Evolutionary conservation across 1,140 invertebrate genomes (phyloP).

Genomic region (Penaeus indicus): DNA sequence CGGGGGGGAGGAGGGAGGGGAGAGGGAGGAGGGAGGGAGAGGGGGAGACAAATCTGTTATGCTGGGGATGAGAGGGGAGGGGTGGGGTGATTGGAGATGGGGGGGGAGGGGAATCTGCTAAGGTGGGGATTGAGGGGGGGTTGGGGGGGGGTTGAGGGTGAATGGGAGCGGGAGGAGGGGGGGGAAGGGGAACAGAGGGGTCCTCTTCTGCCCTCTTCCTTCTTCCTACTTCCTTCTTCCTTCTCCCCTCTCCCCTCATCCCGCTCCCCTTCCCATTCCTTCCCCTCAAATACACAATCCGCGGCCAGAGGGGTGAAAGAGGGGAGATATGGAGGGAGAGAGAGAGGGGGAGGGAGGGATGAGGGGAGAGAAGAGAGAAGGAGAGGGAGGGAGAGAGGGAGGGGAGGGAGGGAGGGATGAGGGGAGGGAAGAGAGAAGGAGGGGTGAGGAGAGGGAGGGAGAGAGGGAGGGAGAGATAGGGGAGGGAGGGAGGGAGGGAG

Average conservation of each 20-base stretch:
- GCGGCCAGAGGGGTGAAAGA: background rate
- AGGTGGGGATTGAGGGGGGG: background rate
- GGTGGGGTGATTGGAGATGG: background rate
- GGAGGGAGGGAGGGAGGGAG: background rate
- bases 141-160: slow-evolving; percentile 6
- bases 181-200: background rate
- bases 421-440: background rate
- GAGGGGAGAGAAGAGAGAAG: too few species aligned
- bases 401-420: too few species aligned
- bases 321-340: background rate
- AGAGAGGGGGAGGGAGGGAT: too few species aligned
- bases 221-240: background rate
- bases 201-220: background rate
- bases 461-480: background rate
- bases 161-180: background rate
- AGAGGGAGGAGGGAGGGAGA: background rate
- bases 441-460: background rate
- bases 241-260: background rate
- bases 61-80: slow-evolving; percentile 6
- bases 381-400: too few species aligned
- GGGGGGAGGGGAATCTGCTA: background rate
- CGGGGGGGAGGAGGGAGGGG: background rate
- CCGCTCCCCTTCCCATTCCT: background rate
- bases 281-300: too few species aligned
- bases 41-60: background rate